phyloP scores from a whole-genome alignment of 2,888 invertebrate genomes.

The Lordiphosa fenestrarum region DNA sequence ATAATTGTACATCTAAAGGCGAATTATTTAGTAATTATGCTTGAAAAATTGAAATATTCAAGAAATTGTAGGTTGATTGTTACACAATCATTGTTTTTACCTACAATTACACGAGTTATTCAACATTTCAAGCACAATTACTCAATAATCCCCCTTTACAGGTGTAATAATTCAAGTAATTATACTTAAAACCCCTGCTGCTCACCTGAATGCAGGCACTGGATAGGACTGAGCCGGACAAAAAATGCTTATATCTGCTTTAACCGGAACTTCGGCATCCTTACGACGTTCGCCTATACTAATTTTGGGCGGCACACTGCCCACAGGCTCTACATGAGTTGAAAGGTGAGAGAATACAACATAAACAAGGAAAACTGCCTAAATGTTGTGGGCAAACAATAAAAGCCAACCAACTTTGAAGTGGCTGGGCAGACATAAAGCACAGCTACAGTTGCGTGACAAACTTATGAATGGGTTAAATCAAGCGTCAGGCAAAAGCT shows the following conservation, averaged over 20 bases:
- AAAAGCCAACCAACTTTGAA: slow-evolving; percentile 21
- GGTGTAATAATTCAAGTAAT: too few relatives aligned
- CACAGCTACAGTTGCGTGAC: slow-evolving; percentile 32
- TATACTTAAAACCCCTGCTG: too few relatives aligned
- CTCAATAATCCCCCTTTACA: too few relatives aligned
- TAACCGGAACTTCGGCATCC: slow-evolving; percentile 80
- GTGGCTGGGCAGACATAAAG: background rate
- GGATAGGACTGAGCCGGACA: slow-evolving; percentile 90
- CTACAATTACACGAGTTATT: too few relatives aligned
- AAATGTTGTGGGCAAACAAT: slow-evolving; percentile 26
- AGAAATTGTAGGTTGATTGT: too few relatives aligned
- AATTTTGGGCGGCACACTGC: slow-evolving; percentile 81
- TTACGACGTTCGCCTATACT: slow-evolving; percentile 83
- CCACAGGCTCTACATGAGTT: slow-evolving; percentile 82
- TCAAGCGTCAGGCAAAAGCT: slow-evolving; percentile 33
- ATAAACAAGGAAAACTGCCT: slow-evolving; percentile 49
- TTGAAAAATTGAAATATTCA: too few relatives aligned
- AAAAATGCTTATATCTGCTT: slow-evolving; percentile 83
- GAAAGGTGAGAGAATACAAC: background rate
- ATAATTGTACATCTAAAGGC: too few relatives aligned
- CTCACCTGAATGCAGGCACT: slow-evolving; percentile 86
- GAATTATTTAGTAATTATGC: too few relatives aligned
- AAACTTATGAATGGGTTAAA: slow-evolving; percentile 41
- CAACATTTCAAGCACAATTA: too few relatives aligned
- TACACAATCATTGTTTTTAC: too few relatives aligned